Evolutionary conservation across 2,888 invertebrate species (phyloP).

Genomic region (Sinhomidia bicolor): DNA sequence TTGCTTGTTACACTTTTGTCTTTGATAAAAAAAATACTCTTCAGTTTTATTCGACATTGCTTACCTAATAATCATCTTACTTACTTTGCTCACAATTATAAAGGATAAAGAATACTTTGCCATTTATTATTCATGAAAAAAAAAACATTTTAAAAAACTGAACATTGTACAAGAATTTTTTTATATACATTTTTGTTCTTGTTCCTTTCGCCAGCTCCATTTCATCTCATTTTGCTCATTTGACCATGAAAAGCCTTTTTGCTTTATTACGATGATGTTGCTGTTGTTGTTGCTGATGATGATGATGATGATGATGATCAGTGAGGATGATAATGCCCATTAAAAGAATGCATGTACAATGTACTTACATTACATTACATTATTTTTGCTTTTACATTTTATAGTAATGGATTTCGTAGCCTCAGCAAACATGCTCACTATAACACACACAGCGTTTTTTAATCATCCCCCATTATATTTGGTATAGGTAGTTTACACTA

Average conservation of each 20-base stretch:
- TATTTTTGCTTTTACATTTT: too few species aligned
- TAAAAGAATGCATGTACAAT: conserved; percentile 34
- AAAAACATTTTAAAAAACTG: neutral
- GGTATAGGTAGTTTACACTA: conserved; percentile 2
- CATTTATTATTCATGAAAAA: conserved; percentile 3
- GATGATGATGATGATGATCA: neutral
- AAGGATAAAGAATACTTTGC: conserved; percentile 9
- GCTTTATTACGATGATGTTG: conserved; percentile 16
- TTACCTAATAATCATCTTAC: conserved; percentile 34
- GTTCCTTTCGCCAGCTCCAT: neutral
- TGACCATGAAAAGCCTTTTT: conserved; percentile 62
- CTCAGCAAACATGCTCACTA: neutral
- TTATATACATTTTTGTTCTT: neutral
- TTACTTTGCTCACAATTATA: neutral
- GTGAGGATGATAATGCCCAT: conserved; percentile 38
- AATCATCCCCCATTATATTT: neutral
- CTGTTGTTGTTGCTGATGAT: neutral
- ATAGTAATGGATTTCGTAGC: neutral
- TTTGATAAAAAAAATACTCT: neutral
- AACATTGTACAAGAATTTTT: conserved; percentile 27
- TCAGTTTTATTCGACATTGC: neutral
- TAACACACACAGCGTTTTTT: neutral
- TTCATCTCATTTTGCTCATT: conserved; percentile 60
- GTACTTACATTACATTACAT: conserved; percentile 10
- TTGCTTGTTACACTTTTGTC: conserved; percentile 48